A percentile compares a stretch with the other conserved stretches of the same genome.
These are phyloP conservation scores for Peromyscus leucopus DNA, from an alignment of 2,113 vertebrate genomes.

Conservation along the genomic window DNA sequence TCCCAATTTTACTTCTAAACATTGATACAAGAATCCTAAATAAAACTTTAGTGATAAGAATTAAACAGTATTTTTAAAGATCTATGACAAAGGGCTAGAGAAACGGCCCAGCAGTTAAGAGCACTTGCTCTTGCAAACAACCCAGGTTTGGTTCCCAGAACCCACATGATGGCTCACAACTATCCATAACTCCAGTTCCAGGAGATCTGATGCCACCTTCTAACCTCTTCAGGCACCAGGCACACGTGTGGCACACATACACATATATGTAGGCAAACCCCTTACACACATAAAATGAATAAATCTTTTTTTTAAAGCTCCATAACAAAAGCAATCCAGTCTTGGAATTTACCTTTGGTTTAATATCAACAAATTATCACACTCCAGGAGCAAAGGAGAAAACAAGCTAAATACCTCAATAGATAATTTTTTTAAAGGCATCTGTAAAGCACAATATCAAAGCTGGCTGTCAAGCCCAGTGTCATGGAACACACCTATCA, in stretches of 20 bases:
- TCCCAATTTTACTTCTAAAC: neutral
- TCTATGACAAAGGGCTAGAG: neutral
- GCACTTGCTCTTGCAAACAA: neutral
- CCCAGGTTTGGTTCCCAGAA: neutral
- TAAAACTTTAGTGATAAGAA: constrained; percentile 41
- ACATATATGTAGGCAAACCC: neutral
- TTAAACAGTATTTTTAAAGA: constrained; percentile 14
- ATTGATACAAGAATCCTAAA: constrained; percentile 40
- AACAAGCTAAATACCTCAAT: neutral
- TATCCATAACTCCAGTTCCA: neutral
- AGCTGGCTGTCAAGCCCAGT: neutral
- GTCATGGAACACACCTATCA: neutral
- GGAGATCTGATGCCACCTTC: neutral
- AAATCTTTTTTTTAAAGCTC: too few relatives aligned
- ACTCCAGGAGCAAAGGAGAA: neutral
- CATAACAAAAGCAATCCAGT: neutral
- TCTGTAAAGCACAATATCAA: neutral
- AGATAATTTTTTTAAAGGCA: neutral
- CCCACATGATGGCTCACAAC: neutral
- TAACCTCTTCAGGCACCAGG: neutral
- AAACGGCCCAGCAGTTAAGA: neutral
- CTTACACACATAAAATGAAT: neutral
- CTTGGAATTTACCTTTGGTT: neutral
- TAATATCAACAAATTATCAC: neutral
- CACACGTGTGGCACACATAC: neutral